A percentile compares a stretch with the other conserved stretches of the same genome.
Conservation (phyloP, 2,888 invertebrate genomes). For the Zaprionus lineosus region DNA sequence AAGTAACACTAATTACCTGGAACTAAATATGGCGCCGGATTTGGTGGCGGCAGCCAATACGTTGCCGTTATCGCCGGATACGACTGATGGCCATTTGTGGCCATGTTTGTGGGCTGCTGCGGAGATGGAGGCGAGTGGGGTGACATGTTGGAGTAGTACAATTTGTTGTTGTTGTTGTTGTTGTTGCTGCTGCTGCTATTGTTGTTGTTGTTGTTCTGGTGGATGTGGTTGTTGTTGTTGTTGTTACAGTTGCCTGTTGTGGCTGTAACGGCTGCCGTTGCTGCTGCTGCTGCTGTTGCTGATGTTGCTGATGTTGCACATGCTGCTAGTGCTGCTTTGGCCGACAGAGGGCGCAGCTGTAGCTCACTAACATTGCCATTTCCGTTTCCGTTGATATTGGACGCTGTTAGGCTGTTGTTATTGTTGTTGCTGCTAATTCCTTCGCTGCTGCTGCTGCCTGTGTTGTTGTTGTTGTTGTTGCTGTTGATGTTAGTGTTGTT, state of each 20-base stretch:
- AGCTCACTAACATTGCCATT: slow-evolving; percentile 71
- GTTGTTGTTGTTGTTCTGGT: slow-evolving; percentile 28
- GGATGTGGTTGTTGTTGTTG: slow-evolving; percentile 30
- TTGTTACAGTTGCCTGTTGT: slow-evolving; percentile 46
- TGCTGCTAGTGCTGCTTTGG: slow-evolving; percentile 49
- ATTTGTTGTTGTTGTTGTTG: slow-evolving; percentile 42
- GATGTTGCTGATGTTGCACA: slow-evolving; percentile 40
- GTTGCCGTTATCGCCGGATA: slow-evolving; percentile 93
- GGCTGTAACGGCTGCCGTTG: slow-evolving; percentile 55
- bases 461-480: slow-evolving; percentile 19
- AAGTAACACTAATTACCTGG: slow-evolving; percentile 87
- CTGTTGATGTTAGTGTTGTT: slow-evolving; percentile 53
- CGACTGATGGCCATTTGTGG: slow-evolving; percentile 76
- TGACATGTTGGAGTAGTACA: slow-evolving; percentile 44
- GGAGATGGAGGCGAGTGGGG: slow-evolving; percentile 49
- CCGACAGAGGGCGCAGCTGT: slow-evolving; percentile 59
- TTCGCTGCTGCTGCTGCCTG: slow-evolving; percentile 8
- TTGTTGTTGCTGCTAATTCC: slow-evolving; percentile 28
- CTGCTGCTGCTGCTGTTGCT: slow-evolving; percentile 51
- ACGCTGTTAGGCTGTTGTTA: slow-evolving; percentile 34
- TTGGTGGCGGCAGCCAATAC: slow-evolving; percentile 92
- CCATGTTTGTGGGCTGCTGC: slow-evolving; percentile 67
- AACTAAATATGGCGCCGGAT: slow-evolving; percentile 91
- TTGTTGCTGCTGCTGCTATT: slow-evolving; percentile 28
- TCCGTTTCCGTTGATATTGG: slow-evolving; percentile 79